Percentiles rank a stretch among this genome's conserved stretches.
phyloP scores from a whole-genome alignment of 2,113 vertebrate genomes.

The Lepus americanus region DNA sequence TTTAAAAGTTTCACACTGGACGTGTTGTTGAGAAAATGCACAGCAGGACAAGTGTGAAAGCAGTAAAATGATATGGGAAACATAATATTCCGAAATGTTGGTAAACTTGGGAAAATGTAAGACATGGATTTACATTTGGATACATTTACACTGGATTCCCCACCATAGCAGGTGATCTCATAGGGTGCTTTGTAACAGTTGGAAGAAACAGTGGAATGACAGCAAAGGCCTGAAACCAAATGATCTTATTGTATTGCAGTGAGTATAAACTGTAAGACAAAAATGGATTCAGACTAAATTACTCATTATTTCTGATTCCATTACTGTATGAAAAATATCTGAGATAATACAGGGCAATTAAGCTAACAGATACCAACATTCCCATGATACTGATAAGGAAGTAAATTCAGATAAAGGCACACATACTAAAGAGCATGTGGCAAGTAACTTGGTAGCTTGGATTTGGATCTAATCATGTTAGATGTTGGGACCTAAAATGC shows the following conservation, averaged over 20 bases:
- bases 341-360: background rate
- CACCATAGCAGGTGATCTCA: background rate
- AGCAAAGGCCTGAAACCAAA: background rate
- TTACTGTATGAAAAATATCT: background rate
- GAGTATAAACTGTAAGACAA: background rate
- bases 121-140: background rate
- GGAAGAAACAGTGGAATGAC: background rate
- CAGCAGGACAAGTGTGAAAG: background rate
- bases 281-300: background rate
- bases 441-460: background rate
- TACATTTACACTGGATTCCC: background rate
- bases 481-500: background rate
- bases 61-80: background rate
- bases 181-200: background rate
- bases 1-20: background rate
- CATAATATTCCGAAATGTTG: background rate
- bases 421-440: background rate
- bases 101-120: background rate
- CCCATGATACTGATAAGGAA: background rate
- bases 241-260: background rate
- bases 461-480: background rate
- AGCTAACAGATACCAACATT: background rate
- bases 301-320: background rate
- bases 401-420: background rate
- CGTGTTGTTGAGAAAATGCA: background rate